phyloP scores from a whole-genome alignment of 2,797 vertebrate species.

The Platyrinchus mystaceus region DNA sequence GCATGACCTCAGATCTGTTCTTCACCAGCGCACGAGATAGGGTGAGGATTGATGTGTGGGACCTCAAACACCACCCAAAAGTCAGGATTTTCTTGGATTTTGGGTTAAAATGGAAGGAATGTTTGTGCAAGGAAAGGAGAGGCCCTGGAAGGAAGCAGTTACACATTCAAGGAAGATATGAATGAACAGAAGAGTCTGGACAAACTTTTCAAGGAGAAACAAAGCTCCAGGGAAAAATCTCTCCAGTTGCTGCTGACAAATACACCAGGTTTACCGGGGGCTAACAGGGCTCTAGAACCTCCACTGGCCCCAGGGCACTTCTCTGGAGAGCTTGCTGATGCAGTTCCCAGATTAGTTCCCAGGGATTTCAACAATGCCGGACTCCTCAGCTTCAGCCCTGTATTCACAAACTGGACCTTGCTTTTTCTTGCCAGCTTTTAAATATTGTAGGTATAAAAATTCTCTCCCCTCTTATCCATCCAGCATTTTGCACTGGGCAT shows the following conservation, averaged over 20 bases:
- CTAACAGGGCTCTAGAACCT: neutral
- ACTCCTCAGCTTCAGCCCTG: fast-evolving
- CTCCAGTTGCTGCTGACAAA: neutral
- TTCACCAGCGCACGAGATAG: constrained; percentile 20
- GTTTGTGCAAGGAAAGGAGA: constrained; percentile 43
- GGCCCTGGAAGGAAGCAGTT: neutral
- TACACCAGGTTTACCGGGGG: neutral
- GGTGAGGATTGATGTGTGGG: constrained; percentile 15
- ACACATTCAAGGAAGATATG: neutral
- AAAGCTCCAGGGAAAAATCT: neutral
- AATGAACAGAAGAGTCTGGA: neutral
- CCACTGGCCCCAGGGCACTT: neutral
- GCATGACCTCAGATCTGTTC: constrained; percentile 3
- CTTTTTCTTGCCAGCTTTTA: neutral
- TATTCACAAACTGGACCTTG: neutral
- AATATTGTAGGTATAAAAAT: neutral
- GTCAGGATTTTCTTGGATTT: constrained; percentile 17
- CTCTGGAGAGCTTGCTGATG: neutral
- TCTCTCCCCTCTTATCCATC: neutral
- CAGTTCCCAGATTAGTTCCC: neutral
- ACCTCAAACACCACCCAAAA: constrained; percentile 46
- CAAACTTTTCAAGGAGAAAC: neutral
- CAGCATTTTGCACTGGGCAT: neutral
- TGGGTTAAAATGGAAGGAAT: constrained; percentile 8
- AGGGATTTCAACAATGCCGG: neutral